Base-by-base conservation (phyloP, 2,113 vertebrate genomes). In the Burhinus bistriatus region DNA sequence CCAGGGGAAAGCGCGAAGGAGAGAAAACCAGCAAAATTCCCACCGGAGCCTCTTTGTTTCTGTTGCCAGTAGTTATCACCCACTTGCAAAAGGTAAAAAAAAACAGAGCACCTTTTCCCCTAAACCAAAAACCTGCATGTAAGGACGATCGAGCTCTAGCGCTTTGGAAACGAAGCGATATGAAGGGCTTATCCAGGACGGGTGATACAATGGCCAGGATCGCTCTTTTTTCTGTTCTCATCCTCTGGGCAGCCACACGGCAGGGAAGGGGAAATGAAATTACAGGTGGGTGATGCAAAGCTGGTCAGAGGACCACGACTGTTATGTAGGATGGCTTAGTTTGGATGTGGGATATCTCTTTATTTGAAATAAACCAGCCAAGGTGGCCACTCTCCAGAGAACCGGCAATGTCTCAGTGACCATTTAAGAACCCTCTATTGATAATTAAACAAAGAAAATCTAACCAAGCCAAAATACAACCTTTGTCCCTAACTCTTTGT, bases 281-380 rank as follows among this genome's bases (percentile, higher is more conserved):
- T 49, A 95, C 96, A 94, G 97, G 97, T 97, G 61, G 96, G 97
- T 96, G 80, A 76, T 52, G 57, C 69, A 87, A 45, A 79, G 18
- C 40, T 40, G 22, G 8, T n/a, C 38, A 47, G 75, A 82, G 22
- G 38, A 64, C 54, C 54, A 26, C 0, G 2, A 11, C 10, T 58
- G 15, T 68, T 64, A 18, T 44, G 51, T 44, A 54, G 51, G 20
- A 23, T 64, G 54, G 19, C 40, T 61, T 32, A 11, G 23, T 13
- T 80, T 73, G 83, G 40, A 14, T 87, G 49, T 40, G 57, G 55
- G 29, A 3, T 85, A 34, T 25, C 18, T 92, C n/a, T 57, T 92
- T 66, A 26, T 32, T 51, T 27, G 29, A 73, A 91, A 70, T 64
- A 85, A 84, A 57, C 9, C 2, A 1, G 5, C 32, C 49, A 64